Base-by-base conservation (phyloP, 1,140 invertebrate species). In the Argopecten irradians region DNA sequence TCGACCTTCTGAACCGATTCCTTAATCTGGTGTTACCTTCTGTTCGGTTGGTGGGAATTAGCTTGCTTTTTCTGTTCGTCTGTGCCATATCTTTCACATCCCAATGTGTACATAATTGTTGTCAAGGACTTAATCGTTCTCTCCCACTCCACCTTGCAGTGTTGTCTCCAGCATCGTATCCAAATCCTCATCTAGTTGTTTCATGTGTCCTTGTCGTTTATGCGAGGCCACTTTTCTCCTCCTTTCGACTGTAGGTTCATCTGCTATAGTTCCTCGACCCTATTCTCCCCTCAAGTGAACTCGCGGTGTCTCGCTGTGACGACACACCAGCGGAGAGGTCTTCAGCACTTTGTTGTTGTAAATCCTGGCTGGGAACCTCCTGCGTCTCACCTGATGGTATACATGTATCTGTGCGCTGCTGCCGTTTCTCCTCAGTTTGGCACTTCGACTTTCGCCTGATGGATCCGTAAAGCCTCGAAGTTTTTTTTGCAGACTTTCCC, bases 231-330 rank as follows among this genome's bases (percentile, higher is more conserved):
- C 19, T 46, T 19, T 16, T 8, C 9, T 19, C 43, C 9, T 89
- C 85, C 88, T 86, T 88, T 85, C 86, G 82, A 11, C 83, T 86
- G 41, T 35, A 22, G 35, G n/a, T 90, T 14, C 86, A 34, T 90
- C 87, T 87, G 7, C 86, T 71, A 9, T 43, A 55, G 7, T 84
- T 86, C 35, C 41, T 82, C 35, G 87, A 84, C 19, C 55, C 9
- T 55, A 87, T 43, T 9, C 71, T 86, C 36, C n/a, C 82, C 55
- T 82, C 89, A 82, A 14, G 22, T 33, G 32, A 82, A 85, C 33
- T 84, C 85, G 35, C 28, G 5, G 84, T 36, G 71, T n/a, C 71
- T 82, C 32, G 86, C 36, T 28, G 86, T 88, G 35, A 88, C 86
- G 34, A 90, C 33, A 33, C 86, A 84, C 0, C 28, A 22, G 11